These are phyloP conservation scores for Odontocolon sp. DNA, from an alignment of 2,888 invertebrate species.

Conservation along the genomic window DNA sequence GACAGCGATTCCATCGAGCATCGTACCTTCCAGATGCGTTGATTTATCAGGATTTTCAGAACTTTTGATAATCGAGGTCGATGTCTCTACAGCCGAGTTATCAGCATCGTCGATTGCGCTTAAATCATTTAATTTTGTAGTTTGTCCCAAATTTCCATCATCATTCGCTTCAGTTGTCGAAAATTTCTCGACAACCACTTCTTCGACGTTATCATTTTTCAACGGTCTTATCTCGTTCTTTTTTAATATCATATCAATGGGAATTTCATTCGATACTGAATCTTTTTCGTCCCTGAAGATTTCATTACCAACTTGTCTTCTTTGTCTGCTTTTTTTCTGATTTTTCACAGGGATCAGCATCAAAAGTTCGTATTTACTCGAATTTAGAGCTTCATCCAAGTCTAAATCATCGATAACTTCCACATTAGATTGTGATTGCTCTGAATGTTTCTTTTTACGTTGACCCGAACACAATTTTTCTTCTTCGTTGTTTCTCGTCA, in stretches of 20 bases:
- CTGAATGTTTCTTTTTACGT: not conserved
- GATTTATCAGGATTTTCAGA: not conserved
- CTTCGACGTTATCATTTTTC: not conserved
- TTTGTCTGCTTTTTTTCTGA: conserved; percentile 33
- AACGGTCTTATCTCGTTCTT: not conserved
- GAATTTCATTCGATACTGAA: conserved; percentile 2
- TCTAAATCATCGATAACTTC: conserved; percentile 24
- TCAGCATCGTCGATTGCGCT: not conserved
- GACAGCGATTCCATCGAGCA: conserved; percentile 9
- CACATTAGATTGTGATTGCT: not conserved
- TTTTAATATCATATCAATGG: not conserved
- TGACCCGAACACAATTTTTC: not conserved
- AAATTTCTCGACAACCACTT: not conserved
- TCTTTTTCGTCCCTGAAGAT: not conserved
- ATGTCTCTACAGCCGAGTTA: not conserved
- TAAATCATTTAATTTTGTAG: not conserved
- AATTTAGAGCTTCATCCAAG: conserved; percentile 38
- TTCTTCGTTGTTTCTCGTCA: not conserved
- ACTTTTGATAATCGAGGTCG: not conserved
- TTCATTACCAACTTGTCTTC: conserved; percentile 27
- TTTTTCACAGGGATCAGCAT: conserved; percentile 60
- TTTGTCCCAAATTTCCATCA: not conserved
- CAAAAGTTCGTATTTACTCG: conserved; percentile 52
- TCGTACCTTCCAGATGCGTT: conserved; percentile 29
- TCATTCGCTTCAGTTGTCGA: not conserved